Base-by-base conservation (phyloP, 2,888 invertebrate species). In the Bugula neritina region DNA sequence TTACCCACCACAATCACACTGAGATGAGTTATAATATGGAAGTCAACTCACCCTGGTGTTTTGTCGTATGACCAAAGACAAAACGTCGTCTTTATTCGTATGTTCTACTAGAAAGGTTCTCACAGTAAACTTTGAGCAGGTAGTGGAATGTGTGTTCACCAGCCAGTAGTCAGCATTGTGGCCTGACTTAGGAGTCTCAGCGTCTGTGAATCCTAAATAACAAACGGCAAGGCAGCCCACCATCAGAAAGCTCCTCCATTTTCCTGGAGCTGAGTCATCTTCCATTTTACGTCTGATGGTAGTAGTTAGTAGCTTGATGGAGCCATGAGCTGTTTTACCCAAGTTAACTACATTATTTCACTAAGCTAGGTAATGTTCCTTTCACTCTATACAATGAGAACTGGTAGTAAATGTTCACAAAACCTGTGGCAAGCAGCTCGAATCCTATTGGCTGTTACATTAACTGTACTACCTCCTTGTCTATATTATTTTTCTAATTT, bases 391-490 rank as follows among this genome's bases (percentile, higher is more conserved):
- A 10, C 43, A 43, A 43, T 43, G 17, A 17, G 5, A 43, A 43
- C 10, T 43, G 43, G 5, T 43, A 10, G 17, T 17, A 43, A 43
- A n/a, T 5, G 43, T 43, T 5, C 17, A 10, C 43, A 43, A 17
- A 43, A 43, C 10, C 63, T 31, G 13, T 25, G 13, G 10, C n/a
- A 31, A 63, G 63, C 63, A 31, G 31, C 29, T 5, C 29, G 17
- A 3, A 10, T 27, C 31, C n/a, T 17, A 63, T 63, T 63, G 63
- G 63, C 31, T 63, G 63, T 63, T 63, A 25, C 31, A 63, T 63
- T 63, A 27, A 63, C 31, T 17, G 31, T 17, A 25, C 5, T 31
- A 25, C 27, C 63, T 43, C 43, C 17, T 17, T 43, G 5, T 43
- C 43, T 43, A 43, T 43, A 10, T 17, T 5, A 5, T 43, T 43